These are phyloP conservation scores for Heliconius ethilla DNA, from an alignment of 2,888 invertebrate species.

Conservation along the genomic window DNA sequence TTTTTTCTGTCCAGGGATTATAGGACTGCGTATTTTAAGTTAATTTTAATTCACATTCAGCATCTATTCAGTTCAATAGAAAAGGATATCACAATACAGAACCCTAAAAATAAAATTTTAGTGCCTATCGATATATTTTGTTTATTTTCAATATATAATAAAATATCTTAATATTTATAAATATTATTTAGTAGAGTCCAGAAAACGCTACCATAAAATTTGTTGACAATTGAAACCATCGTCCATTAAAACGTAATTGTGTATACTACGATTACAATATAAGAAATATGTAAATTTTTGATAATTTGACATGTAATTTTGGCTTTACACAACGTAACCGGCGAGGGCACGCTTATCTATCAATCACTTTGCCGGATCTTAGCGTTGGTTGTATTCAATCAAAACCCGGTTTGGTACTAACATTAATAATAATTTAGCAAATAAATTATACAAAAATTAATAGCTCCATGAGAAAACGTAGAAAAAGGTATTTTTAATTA, in stretches of 20 bases:
- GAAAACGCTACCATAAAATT: too few species aligned
- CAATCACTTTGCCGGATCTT: constrained; percentile 28
- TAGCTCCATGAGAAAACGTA: neutral
- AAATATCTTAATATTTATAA: too few species aligned
- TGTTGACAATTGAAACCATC: too few species aligned
- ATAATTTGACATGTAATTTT: constrained; percentile 19
- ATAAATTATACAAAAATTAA: constrained; percentile 21
- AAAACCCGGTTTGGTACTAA: constrained; percentile 22
- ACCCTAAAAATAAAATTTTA: too few species aligned
- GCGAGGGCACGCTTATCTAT: constrained; percentile 21
- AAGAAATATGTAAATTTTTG: constrained; percentile 14
- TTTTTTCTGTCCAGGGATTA: too few species aligned
- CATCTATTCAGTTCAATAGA: too few species aligned
- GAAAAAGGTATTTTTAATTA: constrained; percentile 9
- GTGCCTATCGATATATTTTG: too few species aligned
- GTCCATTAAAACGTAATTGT: constrained; percentile 8
- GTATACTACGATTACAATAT: neutral
- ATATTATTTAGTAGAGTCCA: too few species aligned
- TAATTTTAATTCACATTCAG: too few species aligned
- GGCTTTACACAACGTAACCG: neutral
- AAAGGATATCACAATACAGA: too few species aligned
- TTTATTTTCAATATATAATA: too few species aligned
- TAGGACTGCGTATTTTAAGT: too few species aligned
- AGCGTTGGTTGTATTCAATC: constrained; percentile 22
- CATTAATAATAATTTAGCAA: constrained; percentile 15